A percentile compares a stretch with the other conserved stretches of the same genome.
These are phyloP conservation scores for Cotesia glomerata DNA, from an alignment of 1,140 invertebrate species.

Conservation along the genomic window DNA sequence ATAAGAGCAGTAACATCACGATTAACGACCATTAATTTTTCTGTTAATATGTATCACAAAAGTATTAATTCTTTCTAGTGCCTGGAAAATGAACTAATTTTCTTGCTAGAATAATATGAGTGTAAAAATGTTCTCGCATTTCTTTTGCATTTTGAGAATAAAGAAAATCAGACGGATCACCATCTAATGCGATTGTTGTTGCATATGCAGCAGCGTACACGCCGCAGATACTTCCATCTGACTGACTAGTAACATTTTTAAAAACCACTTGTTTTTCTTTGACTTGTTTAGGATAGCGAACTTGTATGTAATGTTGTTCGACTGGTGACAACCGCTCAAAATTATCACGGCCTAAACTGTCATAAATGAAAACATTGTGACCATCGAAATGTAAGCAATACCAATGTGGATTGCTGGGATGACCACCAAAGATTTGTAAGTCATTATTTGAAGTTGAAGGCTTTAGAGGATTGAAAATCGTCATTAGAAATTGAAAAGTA, in stretches of 20 bases:
- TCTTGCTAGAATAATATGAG: conserved; percentile 6
- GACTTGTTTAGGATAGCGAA: conserved; percentile 5
- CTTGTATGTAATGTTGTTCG: conserved; percentile 4
- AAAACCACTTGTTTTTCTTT: conserved; percentile 1
- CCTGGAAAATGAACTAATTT: conserved; percentile 20
- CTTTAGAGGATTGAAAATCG: too few relatives aligned
- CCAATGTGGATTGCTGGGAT: conserved; percentile 18
- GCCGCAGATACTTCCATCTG: conserved; percentile 14
- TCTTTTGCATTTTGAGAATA: conserved; percentile 10
- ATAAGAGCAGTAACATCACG: too few relatives aligned
- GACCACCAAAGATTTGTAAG: conserved; percentile 23
- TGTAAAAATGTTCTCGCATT: conserved; percentile 21
- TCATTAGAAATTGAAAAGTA: too few relatives aligned
- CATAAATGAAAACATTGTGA: conserved; percentile 4
- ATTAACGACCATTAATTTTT: too few relatives aligned
- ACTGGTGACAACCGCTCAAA: not conserved
- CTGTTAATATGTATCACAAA: too few relatives aligned
- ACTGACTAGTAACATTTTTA: conserved; percentile 9
- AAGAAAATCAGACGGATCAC: not conserved
- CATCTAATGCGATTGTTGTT: conserved; percentile 19
- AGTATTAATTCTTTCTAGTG: too few relatives aligned
- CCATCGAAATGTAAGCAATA: conserved; percentile 20
- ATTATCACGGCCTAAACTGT: conserved; percentile 9
- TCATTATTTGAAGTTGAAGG: not conserved
- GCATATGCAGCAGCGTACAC: conserved; percentile 24